Evolutionary conservation across 1,140 invertebrate species (phyloP).

Genomic region (Tetramorium alpestre): DNA sequence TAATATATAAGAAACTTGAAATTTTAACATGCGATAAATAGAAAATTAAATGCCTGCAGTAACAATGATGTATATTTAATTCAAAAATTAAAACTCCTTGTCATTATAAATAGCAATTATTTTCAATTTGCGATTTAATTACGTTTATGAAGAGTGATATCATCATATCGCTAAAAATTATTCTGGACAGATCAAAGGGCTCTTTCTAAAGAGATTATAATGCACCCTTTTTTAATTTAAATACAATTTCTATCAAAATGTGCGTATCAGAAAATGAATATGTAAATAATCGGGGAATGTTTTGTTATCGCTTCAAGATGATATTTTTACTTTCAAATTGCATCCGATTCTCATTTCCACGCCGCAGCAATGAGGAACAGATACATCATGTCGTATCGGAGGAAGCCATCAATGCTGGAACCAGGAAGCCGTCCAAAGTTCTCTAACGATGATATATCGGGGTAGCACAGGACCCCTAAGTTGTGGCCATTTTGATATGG

Average conservation of each 20-base stretch:
- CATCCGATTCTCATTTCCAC: constrained; percentile 60
- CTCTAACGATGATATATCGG: constrained; percentile 78
- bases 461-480: constrained; percentile 67
- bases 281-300: constrained; percentile 45
- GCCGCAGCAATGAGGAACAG: constrained; percentile 64
- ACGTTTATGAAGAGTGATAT: not conserved
- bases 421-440: constrained; percentile 75
- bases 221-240: constrained; percentile 22
- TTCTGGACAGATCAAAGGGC: not conserved
- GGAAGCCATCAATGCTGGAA: constrained; percentile 72
- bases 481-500: constrained; percentile 72
- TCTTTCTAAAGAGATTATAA: not conserved
- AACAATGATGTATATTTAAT: not conserved
- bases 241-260: not conserved
- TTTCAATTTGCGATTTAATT: not conserved
- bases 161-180: not conserved
- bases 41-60: not conserved
- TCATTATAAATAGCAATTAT: not conserved
- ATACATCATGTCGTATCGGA: constrained; percentile 75
- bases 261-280: constrained; percentile 44
- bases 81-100: not conserved
- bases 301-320: constrained; percentile 41
- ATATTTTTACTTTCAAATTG: constrained; percentile 72
- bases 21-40: not conserved
- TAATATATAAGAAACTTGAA: not conserved